Evolutionary conservation across 2,888 invertebrate species (phyloP), one percentile per base, ranked within the genome.

Genomic region (Melanostoma mellinum): DNA sequence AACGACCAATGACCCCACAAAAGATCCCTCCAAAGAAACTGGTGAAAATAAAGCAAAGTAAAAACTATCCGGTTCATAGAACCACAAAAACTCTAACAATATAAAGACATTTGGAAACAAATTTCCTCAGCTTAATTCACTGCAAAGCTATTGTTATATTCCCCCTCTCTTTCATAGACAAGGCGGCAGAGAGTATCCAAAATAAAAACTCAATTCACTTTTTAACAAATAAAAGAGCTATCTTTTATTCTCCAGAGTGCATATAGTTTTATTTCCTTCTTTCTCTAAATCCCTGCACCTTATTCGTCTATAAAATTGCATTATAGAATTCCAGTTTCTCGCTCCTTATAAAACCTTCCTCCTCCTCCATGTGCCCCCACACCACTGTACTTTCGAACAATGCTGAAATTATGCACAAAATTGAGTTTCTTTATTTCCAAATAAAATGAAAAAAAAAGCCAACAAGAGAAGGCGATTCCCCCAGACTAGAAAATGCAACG

Each of bases 381-480:
- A 30, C 52, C 52, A 38, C 20, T 36, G 44, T 50, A 6, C 38
- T 52, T 32, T 65, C 60, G 44, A 79, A 68, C 78, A 79, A 73
- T 79, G 61, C 67, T 60, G 33, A 72, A 72, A 81, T 72, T 76
- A 72, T 76, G 71, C 76, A 72, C 38, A 50, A 63, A 72, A 72
- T 72, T 81, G 76, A 72, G 72, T 68, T 76, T 44, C 44, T 40
- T 65, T 33, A 20, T 40, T 60, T 44, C 65, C 53, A 55, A 52
- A 63, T 65, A 56, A 30, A 10, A 46, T 52, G 36, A 48, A 3
- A 8, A 63, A n/a, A n/a, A 52, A 30, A 20, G n/a, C 35, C 44
- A 33, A 60, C 4, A 56, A 35, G 35, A 53, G 46, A 40, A 46
- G 55, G 20, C 52, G 38, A 48, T 38, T 10, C 20, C 8, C 10